Evolutionary conservation across 2,888 invertebrate genomes (phyloP).

Genomic region (Scelioninae gen. 1): DNA sequence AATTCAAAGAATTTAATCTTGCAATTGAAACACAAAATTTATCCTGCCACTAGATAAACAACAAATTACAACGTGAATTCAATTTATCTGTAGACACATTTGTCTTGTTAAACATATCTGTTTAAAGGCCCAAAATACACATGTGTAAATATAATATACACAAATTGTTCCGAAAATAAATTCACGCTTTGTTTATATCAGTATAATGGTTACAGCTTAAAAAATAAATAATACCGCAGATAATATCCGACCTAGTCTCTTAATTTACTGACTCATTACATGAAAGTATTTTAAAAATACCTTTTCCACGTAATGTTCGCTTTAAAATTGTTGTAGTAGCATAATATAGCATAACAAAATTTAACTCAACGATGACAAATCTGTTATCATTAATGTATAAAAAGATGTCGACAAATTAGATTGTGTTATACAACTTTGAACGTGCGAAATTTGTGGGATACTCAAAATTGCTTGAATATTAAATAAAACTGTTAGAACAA

Average conservation of each 20-base stretch:
- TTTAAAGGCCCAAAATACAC: slow-evolving; percentile 33
- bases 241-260: slow-evolving; percentile 10
- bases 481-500: no score
- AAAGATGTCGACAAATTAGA: no score
- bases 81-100: slow-evolving; percentile 30
- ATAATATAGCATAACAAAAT: background rate
- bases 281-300: slow-evolving; percentile 30
- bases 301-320: slow-evolving; percentile 9
- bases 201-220: background rate
- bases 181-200: slow-evolving; percentile 5
- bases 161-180: slow-evolving; percentile 27
- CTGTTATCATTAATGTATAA: background rate
- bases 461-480: no score
- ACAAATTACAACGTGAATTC: slow-evolving; percentile 26
- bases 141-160: slow-evolving; percentile 17
- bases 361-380: background rate
- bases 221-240: slow-evolving; percentile 2
- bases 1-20: no score
- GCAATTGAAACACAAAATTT: slow-evolving; percentile 4
- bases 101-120: slow-evolving; percentile 39
- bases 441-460: no score
- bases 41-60: slow-evolving; percentile 26
- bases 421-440: no score
- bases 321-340: background rate
- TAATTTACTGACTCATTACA: slow-evolving; percentile 30